Base-by-base conservation (phyloP, 1,140 invertebrate species). In the Tachypleus tridentatus region DNA sequence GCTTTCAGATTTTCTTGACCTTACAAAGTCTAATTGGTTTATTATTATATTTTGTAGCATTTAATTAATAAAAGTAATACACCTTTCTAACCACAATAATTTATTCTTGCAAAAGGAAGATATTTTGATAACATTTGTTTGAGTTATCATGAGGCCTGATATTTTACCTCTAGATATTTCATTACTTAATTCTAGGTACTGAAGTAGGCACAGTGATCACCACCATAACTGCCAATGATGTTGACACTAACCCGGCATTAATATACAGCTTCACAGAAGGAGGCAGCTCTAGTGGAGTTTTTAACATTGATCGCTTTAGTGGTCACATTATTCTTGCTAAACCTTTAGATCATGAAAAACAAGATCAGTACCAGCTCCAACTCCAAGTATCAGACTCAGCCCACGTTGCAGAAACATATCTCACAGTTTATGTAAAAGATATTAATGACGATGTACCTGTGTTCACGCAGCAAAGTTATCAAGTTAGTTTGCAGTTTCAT, bases 171-270 rank as follows among this genome's bases (percentile, higher is more conserved):
- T 29, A 29, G 29, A 29, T 29, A 29, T 29, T 29, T 29, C 29
- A 29, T 29, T 29, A 29, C 29, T 29, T 29, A 29, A 29, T 29
- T 29, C 0, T 2, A 29, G 29, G 29, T 29, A 29, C 87, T 51
- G 82, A 87, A 73, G 83, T 94, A 64, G 94, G 94, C 51, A 87
- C 87, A 4, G 83, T 93, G n/a, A 81, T 98, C 59, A 89, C 91
- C 60, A 87, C 88, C 60, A 85, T 97, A 66, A 90, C 91, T 29
- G 94, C 95, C 58, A 97, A 97, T 78, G 95, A 98, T 79, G 91
- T 95, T 10, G 95, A 98, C 78, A 91, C 89, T 8, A 88, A 89
- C 76, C 93, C 93, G 49, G 82, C 86, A 3, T 77, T 98, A 57
- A 90, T 87, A n/a, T 98, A 69, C 54, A 62, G 65, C 54, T 64